Evolutionary conservation across 1,140 invertebrate genomes (phyloP).

Genomic region (Pararge aegeria): DNA sequence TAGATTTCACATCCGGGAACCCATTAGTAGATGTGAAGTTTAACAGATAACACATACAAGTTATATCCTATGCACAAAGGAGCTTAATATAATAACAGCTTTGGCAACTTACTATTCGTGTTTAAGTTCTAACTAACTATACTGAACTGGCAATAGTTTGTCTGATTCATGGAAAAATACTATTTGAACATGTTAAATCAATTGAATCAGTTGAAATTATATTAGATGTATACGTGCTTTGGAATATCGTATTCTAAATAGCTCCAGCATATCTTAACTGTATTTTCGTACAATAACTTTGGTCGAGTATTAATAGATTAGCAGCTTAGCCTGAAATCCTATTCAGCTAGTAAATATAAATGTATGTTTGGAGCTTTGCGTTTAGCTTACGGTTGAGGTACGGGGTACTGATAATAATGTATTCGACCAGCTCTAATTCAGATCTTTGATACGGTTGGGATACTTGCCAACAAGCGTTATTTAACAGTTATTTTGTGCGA

Average conservation of each 20-base stretch:
- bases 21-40: background rate
- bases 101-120: background rate
- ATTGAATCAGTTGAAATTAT: background rate
- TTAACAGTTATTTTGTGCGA: no score
- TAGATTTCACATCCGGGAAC: background rate
- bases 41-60: background rate
- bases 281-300: background rate
- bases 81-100: background rate
- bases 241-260: background rate
- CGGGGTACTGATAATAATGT: no score
- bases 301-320: background rate
- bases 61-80: background rate
- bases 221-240: background rate
- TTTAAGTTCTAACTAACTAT: background rate
- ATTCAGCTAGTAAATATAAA: no score
- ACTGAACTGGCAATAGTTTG: background rate
- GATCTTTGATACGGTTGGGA: no score
- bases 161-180: background rate
- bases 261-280: background rate
- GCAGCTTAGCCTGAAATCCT: no score
- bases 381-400: no score
- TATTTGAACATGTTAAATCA: background rate
- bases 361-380: no score
- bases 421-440: no score
- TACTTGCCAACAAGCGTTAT: no score